A percentile compares a stretch with the other conserved stretches of the same genome.
Conservation (phyloP, 2,113 vertebrate species). For the Poecilia latipinna region DNA sequence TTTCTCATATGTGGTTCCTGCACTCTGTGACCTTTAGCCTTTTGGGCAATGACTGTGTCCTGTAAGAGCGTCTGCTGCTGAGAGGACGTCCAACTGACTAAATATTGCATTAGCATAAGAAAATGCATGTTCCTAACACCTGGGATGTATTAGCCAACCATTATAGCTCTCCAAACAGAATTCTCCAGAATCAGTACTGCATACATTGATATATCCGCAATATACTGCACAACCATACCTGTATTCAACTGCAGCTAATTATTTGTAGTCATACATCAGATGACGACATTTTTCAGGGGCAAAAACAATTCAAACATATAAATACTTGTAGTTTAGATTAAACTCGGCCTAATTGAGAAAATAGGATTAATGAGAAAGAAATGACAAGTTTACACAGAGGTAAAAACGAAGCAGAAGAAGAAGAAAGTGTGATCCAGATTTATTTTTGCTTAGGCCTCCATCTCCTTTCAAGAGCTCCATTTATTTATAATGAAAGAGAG, state of each 20-base stretch:
- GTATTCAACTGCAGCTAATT: not conserved
- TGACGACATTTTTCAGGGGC: not conserved
- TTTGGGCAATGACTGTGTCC: no score
- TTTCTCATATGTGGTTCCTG: no score
- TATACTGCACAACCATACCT: no score
- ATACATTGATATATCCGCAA: not conserved
- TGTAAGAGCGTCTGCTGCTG: no score
- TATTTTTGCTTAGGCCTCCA: not conserved
- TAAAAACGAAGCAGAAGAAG: not conserved
- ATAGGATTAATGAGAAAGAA: not conserved
- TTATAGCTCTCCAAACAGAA: no score
- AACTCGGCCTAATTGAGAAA: not conserved
- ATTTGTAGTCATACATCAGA: not conserved
- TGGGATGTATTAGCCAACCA: no score
- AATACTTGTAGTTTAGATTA: not conserved
- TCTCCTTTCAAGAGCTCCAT: constrained; percentile 9
- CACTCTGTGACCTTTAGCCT: no score
- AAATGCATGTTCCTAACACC: no score
- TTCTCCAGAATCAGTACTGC: not conserved
- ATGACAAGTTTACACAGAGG: not conserved
- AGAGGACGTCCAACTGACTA: no score
- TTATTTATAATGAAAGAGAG: constrained; percentile 10
- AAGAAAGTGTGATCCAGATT: not conserved
- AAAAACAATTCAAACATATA: not conserved
- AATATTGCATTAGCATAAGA: no score